phyloP scores from a whole-genome alignment of 2,113 vertebrate species.

The Noturus placidus region DNA sequence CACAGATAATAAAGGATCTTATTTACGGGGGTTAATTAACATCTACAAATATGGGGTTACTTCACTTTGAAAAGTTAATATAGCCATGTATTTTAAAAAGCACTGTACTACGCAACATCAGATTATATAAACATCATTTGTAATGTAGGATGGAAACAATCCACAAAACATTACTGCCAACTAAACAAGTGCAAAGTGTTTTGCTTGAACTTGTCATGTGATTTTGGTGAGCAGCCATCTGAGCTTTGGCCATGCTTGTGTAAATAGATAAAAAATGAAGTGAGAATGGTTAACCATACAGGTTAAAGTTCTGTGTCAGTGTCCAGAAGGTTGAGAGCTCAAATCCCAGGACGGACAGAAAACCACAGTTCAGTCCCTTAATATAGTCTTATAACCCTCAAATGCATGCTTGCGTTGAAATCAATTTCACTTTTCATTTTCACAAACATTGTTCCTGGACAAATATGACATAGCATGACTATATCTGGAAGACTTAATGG shows the following conservation, averaged over 20 bases:
- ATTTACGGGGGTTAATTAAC: background rate
- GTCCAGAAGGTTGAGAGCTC: background rate
- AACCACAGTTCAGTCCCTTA: constrained; percentile 7
- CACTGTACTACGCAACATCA: background rate
- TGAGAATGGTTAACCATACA: background rate
- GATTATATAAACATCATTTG: background rate
- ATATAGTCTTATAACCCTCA: background rate
- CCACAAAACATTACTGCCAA: background rate
- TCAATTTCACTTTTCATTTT: background rate
- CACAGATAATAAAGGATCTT: background rate
- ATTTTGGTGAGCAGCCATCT: background rate
- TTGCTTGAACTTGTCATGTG: background rate
- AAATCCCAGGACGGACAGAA: background rate
- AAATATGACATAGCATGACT: background rate
- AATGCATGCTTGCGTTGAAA: background rate
- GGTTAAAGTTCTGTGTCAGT: background rate
- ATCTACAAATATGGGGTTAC: background rate
- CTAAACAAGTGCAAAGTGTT: constrained; percentile 4
- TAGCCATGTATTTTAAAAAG: background rate
- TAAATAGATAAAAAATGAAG: background rate
- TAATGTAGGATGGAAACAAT: background rate
- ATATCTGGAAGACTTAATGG: background rate
- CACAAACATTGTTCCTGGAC: background rate
- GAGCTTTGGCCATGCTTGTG: background rate
- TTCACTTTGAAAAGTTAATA: background rate